Percentiles rank a stretch among this genome's conserved stretches.
Evolutionary conservation across 2,888 invertebrate genomes (phyloP).

Genomic region (Flexamia atlantica): DNA sequence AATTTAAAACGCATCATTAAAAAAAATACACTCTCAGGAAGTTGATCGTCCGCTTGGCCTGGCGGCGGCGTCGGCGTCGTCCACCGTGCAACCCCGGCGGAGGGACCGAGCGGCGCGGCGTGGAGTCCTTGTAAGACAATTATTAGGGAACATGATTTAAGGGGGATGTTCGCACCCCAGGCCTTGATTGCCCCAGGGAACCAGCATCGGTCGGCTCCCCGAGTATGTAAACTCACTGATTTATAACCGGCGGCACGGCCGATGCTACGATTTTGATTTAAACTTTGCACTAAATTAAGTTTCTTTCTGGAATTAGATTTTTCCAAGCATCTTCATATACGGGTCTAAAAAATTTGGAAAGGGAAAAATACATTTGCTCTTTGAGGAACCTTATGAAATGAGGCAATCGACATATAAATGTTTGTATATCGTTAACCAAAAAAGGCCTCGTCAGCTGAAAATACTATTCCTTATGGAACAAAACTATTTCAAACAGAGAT

Average conservation of each 20-base stretch:
- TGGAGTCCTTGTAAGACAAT: constrained; percentile 53
- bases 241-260: constrained; percentile 34
- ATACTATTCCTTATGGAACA: no score
- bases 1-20: no score
- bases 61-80: background rate
- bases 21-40: no score
- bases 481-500: no score
- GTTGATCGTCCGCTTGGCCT: background rate
- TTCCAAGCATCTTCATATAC: no score
- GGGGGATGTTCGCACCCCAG: constrained; percentile 41
- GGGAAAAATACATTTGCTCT: no score
- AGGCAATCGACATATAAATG: no score
- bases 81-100: background rate
- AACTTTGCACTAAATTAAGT: constrained; percentile 12
- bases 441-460: no score
- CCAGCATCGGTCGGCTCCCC: background rate
- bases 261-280: constrained; percentile 24
- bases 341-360: no score
- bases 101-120: background rate
- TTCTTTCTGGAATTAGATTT: background rate
- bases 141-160: constrained; percentile 46
- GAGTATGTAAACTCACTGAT: constrained; percentile 45
- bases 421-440: no score
- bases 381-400: no score
- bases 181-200: constrained; percentile 52